Evolutionary conservation across 2,888 invertebrate species (phyloP), one percentile per base, ranked within the genome.

Genomic region (Macrophya annulata): DNA sequence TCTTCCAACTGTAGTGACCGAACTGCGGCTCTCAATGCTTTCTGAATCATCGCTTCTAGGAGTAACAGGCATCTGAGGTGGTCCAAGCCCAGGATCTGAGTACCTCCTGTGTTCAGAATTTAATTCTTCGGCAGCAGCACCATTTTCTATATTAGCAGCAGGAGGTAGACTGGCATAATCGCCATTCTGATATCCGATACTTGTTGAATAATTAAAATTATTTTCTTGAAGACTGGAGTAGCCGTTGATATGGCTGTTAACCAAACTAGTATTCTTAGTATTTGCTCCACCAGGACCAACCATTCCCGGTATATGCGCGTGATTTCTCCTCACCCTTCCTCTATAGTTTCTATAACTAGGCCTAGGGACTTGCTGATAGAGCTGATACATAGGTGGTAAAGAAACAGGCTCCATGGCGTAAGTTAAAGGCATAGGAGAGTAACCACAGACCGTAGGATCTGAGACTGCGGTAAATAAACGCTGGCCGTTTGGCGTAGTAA

Each of bases 141-240:
- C 94, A 2, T 94, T 94, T 87, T 94, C 94, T 9, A 94, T 94
- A 8, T 96, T 95, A 76, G 96, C 96, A 85, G 95, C 96, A 0
- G 97, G 96, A 43, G 97, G 97, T 86, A 97, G 92, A 91, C 97
- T 97, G 76, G 96, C 95, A 87, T 94, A 95, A 87, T 95, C 94
- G 65, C 93, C 94, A 59, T 93, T 92, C 82, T 92, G 90, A 88
- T 90, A 90, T 1, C 86, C 87, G 45, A 86, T 77, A 8, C 89
- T 88, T 55, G 89, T 86, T 6, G 89, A 88, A 85, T 65, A 86
- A 62, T 89, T 89, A 8, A 89, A 86, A 74, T 90, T 88, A 59
- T 91, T 91, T 76, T 93, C 92, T 85, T 90, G 91, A 17, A 91
- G 87, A 85, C 89, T 92, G 0, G 90, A 90, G 25, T 90, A 92